phyloP scores from a whole-genome alignment of 2,888 invertebrate species.

The Sminthurinus aureus region DNA sequence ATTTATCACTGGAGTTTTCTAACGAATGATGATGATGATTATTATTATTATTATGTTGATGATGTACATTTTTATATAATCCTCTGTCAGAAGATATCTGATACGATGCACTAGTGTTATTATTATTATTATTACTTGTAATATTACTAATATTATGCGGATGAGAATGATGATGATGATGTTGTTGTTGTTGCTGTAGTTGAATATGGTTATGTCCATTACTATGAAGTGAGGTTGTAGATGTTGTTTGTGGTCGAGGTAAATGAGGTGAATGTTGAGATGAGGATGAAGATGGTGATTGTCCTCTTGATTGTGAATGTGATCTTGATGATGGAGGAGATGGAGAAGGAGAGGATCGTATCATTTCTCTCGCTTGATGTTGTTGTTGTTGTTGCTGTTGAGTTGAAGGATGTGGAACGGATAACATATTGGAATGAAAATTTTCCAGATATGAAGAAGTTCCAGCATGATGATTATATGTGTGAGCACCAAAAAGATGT shows the following conservation, averaged over 20 bases:
- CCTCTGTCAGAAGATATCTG: no score
- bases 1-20: conserved; percentile 28
- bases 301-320: conserved; percentile 23
- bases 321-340: conserved; percentile 45
- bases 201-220: conserved; percentile 45
- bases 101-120: no score
- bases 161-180: conserved; percentile 29
- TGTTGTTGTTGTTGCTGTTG: no score
- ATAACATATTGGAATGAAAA: conserved; percentile 55
- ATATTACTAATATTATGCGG: conserved; percentile 10
- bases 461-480: conserved; percentile 47
- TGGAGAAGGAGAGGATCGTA: conserved; percentile 35
- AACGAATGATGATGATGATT: background rate
- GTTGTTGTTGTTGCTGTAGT: conserved; percentile 46
- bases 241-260: conserved; percentile 41
- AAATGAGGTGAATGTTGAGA: conserved; percentile 43
- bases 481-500: conserved; percentile 52
- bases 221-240: conserved; percentile 54
- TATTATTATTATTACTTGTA: conserved; percentile 7
- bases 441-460: conserved; percentile 53
- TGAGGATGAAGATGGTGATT: conserved; percentile 38
- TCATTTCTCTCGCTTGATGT: background rate
- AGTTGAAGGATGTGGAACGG: conserved; percentile 12
- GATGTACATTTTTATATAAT: no score
- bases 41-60: no score